phyloP scores from a whole-genome alignment of 1,140 invertebrate genomes.

The Nylanderia fulva region DNA sequence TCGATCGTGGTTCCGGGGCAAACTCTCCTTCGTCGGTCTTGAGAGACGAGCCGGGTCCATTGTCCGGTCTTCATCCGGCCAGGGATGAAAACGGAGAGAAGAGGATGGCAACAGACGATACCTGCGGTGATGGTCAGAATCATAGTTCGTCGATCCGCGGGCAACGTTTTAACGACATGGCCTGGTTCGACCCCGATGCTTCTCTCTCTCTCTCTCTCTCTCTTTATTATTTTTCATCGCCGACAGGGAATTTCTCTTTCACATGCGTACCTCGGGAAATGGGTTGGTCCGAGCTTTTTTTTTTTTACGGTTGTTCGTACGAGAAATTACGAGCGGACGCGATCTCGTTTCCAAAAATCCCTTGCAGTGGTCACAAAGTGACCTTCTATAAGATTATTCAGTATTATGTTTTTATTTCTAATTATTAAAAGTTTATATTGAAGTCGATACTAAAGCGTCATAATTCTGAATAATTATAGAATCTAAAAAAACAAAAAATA shows the following conservation, averaged over 20 bases:
- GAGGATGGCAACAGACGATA: not conserved
- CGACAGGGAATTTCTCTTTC: constrained; percentile 49
- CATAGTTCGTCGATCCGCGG: constrained; percentile 35
- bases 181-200: constrained; percentile 54
- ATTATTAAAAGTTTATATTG: not conserved
- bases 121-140: constrained; percentile 25
- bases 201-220: constrained; percentile 56
- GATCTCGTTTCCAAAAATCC: not conserved
- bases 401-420: not conserved
- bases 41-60: not conserved
- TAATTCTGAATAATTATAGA: not conserved
- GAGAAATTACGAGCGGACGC: not conserved
- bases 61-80: constrained; percentile 28
- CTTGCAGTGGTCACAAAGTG: not conserved
- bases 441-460: not conserved
- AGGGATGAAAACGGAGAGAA: not conserved
- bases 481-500: not conserved
- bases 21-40: not conserved
- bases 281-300: not conserved
- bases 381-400: not conserved
- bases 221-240: constrained; percentile 65
- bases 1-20: constrained; percentile 65
- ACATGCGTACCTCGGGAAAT: constrained; percentile 39
- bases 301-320: constrained; percentile 35
- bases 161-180: constrained; percentile 62